Base-by-base conservation (phyloP, 2,113 vertebrate genomes). In the Pachyramphus minor region DNA sequence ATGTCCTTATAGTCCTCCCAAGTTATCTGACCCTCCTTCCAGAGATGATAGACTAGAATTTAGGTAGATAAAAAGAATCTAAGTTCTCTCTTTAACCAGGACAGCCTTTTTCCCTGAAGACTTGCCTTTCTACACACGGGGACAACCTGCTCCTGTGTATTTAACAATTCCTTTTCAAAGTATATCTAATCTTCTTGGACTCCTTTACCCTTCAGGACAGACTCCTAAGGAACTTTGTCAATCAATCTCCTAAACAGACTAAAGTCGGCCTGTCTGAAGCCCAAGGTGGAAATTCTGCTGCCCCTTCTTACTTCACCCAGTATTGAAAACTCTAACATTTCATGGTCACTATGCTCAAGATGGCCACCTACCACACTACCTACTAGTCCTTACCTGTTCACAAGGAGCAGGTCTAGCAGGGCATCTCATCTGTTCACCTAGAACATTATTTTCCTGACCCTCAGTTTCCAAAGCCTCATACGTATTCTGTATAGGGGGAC, bases 71-170 rank as follows among this genome's bases (percentile, higher is more conserved):
- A n/a, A n/a, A n/a, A n/a, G n/a, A n/a, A n/a, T n/a, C 7, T 25
- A 62, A 55, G 1, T 78, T 62, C 12, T 87, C 23, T 47, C 23
- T 53, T 55, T 41, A 55, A 35, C 4, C 17, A 41, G 30, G 6
- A 7, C 39, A 31, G 2, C 8, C 12, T 31, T 56, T 63, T 41
- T 45, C 11, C 20, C 9, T 0, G 0, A 25, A 7, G 5, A 49
- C 25, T 35, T 55, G 30, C 24, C 30, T 47, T 62, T 62, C 66
- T 47, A 30, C 30, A 18, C 3, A 14, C 3, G 7, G 11, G 11
- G 16, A 31, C 16, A 41, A 12, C 8, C 15, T 79, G 39, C 16
- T 56, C 5, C 35, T 49, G 30, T 35, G 63, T 72, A 35, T 31
- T 72, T 18, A 9, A 49, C n/a, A 62, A n/a, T 17, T 63, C 49